Evolutionary conservation across 2,113 vertebrate species (phyloP).

Genomic region (Ellobius talpinus): DNA sequence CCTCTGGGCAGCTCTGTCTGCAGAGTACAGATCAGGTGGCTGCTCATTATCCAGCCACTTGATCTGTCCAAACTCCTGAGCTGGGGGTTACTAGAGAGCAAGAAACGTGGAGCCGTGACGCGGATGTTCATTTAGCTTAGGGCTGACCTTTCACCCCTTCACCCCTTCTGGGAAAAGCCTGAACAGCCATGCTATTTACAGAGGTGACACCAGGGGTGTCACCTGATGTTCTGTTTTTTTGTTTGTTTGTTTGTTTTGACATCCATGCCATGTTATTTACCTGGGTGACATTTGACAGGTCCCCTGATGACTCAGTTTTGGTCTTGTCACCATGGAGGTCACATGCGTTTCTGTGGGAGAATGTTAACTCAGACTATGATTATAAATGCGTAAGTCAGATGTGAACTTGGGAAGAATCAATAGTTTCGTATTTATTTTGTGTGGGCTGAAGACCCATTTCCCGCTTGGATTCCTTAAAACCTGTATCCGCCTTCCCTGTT

Average conservation of each 20-base stretch:
- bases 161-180: background rate
- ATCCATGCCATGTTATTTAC: background rate
- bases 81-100: background rate
- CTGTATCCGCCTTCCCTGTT: conserved; percentile 75
- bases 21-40: background rate
- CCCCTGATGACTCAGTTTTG: background rate
- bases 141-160: background rate
- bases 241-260: background rate
- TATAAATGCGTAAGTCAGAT: conserved; percentile 77
- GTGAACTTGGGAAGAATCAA: conserved; percentile 50
- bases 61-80: background rate
- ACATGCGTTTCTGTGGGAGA: conserved; percentile 54
- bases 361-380: conserved; percentile 49
- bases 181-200: background rate
- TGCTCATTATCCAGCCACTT: background rate
- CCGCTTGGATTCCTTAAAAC: conserved; percentile 79
- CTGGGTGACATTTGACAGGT: background rate
- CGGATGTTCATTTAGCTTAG: background rate
- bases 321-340: background rate
- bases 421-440: conserved; percentile 76
- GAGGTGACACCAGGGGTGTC: background rate
- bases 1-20: background rate
- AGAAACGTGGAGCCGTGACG: background rate
- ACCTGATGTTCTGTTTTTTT: background rate
- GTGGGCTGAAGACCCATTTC: conserved; percentile 75